phyloP scores from a whole-genome alignment of 2,797 vertebrate species.

The Argentina silus region DNA sequence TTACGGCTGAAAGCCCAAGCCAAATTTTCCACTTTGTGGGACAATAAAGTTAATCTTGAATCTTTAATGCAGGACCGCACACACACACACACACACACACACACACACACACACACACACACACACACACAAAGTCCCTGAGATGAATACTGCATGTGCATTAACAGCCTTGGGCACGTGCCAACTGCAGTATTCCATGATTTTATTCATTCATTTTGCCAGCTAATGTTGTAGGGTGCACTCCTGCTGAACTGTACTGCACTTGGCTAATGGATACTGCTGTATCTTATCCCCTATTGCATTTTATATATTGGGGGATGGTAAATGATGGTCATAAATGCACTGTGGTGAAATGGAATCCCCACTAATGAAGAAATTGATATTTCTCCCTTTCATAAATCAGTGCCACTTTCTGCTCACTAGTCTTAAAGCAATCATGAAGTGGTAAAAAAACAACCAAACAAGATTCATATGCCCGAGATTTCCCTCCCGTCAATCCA shows the following conservation, averaged over 20 bases:
- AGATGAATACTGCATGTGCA: constrained; percentile 6
- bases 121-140: constrained; percentile 8
- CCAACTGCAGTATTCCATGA: background rate
- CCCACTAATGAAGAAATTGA: background rate
- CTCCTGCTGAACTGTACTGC: background rate
- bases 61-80: background rate
- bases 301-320: background rate
- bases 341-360: background rate
- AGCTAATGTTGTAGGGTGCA: background rate
- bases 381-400: background rate
- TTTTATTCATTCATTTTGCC: constrained; percentile 2
- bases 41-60: too few relatives aligned
- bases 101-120: constrained; percentile 22
- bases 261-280: background rate
- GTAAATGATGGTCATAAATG: background rate
- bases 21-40: too few relatives aligned
- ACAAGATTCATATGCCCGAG: background rate
- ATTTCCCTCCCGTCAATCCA: background rate
- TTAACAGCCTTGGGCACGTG: constrained; percentile 10
- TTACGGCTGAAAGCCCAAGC: too few relatives aligned
- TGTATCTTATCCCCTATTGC: background rate
- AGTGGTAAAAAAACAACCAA: background rate
- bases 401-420: background rate
- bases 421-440: background rate
- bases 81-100: constrained; percentile 13